Evolutionary conservation across 2,888 invertebrate species (phyloP), one percentile per base, ranked within the genome.

Genomic region (Automeris io): DNA sequence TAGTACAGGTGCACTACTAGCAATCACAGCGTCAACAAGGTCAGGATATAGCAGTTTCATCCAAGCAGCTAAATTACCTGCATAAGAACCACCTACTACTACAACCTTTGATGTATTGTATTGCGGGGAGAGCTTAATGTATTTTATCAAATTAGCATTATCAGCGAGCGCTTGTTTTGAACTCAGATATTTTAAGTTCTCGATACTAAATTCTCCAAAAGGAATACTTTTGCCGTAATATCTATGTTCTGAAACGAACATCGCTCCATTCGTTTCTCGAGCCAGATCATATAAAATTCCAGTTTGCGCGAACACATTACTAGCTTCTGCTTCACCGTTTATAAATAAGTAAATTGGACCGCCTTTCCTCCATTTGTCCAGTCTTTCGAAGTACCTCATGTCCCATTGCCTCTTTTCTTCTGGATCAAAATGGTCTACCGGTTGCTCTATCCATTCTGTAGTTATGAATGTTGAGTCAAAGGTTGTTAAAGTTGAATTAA

Each of bases 41-140:
- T 73, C 47, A 7, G 83, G 79, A 43, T 83, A 82, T 0, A 75
- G 32, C 1, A 76, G 45, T 46, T 59, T 72, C 65, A 81, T 69
- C 83, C 83, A 83, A 1, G 78, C 79, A 13, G 85, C 83, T 45
- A 85, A 64, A 38, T 81, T 85, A 5, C 78, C 83, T 1, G 81
- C 62, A 39, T 85, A 83, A 2, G 82, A 83, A 6, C 82, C 81
- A 22, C 83, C 85, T 13, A 83, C 57, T 2, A 78, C 67, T 0
- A 85, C 73, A 0, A 82, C 67, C 60, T 82, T 81, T 1, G 81
- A 78, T 1, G 48, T 47, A 2, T 48, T 51, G 45, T 61, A 80
- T 12, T 49, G 39, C 0, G 60, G 50, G 9, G 43, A 42, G n/a
- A 45, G 45, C 57, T 74, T 76, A 5, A 82, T 63, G 22, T 33